A percentile compares a stretch with the other conserved stretches of the same genome.
Evolutionary conservation across 2,888 invertebrate species (phyloP).

Genomic region (Heterodera filipjevi): DNA sequence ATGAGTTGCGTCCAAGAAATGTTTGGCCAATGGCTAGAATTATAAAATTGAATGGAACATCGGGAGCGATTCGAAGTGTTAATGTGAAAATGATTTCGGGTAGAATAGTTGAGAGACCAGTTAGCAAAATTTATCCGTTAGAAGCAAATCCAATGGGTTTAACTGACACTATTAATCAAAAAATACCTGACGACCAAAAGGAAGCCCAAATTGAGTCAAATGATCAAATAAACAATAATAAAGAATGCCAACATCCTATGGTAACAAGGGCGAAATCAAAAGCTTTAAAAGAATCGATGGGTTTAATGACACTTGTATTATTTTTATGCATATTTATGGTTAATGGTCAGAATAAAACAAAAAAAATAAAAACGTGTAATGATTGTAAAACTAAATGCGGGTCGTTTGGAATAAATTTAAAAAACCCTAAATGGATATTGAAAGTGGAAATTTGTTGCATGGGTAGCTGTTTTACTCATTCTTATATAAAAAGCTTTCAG

Average conservation of each 20-base stretch:
- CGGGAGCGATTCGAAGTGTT: background rate
- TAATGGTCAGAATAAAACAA: no score
- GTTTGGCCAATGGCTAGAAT: no score
- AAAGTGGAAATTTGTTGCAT: constrained; percentile 15
- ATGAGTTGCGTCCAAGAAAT: no score
- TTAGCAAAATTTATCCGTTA: constrained; percentile 7
- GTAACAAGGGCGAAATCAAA: background rate
- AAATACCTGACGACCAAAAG: background rate
- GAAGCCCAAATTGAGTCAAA: no score
- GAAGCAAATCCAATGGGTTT: background rate
- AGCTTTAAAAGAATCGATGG: background rate
- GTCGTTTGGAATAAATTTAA: background rate
- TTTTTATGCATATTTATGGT: background rate
- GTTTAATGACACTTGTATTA: background rate
- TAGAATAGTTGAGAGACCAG: background rate
- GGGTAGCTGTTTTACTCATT: background rate
- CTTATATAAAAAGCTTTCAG: background rate
- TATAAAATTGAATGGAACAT: background rate
- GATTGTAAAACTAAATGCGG: background rate
- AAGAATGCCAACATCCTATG: background rate
- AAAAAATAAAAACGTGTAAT: background rate
- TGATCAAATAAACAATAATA: background rate
- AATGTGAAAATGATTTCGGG: background rate
- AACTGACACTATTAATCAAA: background rate
- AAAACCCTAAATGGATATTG: background rate